phyloP scores from a whole-genome alignment of 2,888 invertebrate genomes.

The Euspilapteryx auroguttella region DNA sequence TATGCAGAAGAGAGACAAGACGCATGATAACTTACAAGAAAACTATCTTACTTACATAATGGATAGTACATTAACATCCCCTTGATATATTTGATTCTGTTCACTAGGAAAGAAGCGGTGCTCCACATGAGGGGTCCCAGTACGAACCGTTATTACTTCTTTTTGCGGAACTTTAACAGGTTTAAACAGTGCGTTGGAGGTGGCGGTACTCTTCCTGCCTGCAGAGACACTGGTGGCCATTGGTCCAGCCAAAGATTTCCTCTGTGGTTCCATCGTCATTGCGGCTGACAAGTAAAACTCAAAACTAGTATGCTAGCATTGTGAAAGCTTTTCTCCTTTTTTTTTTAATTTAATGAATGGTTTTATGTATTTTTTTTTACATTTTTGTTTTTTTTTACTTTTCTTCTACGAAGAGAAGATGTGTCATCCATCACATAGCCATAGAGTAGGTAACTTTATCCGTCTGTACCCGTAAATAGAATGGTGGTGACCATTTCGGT shows the following conservation, averaged over 20 bases:
- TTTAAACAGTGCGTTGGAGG: slow-evolving; percentile 17
- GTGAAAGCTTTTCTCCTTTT: no score
- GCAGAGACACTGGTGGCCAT: slow-evolving; percentile 24
- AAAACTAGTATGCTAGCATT: no score
- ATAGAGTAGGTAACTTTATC: no score
- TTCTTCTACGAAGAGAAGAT: no score
- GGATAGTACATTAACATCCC: slow-evolving; percentile 38
- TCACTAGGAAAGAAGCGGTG: slow-evolving; percentile 21
- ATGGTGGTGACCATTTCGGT: no score
- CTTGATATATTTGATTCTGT: slow-evolving; percentile 35
- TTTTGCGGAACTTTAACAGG: slow-evolving; percentile 16
- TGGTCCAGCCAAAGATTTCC: slow-evolving; percentile 28
- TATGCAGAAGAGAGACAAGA: no score
- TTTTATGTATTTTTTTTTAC: no score
- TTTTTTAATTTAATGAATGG: no score
- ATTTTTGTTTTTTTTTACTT: no score
- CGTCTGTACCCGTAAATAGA: no score
- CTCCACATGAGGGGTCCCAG: slow-evolving; percentile 32
- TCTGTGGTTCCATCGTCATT: slow-evolving; percentile 28
- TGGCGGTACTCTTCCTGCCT: slow-evolving; percentile 26
- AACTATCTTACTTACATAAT: slow-evolving; percentile 41
- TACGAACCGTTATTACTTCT: slow-evolving; percentile 34
- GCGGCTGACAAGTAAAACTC: background rate
- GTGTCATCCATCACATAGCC: no score
- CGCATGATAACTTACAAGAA: no score